These are phyloP conservation scores for Oriolus oriolus DNA, from an alignment of 2,113 vertebrate genomes.

Conservation along the genomic window DNA sequence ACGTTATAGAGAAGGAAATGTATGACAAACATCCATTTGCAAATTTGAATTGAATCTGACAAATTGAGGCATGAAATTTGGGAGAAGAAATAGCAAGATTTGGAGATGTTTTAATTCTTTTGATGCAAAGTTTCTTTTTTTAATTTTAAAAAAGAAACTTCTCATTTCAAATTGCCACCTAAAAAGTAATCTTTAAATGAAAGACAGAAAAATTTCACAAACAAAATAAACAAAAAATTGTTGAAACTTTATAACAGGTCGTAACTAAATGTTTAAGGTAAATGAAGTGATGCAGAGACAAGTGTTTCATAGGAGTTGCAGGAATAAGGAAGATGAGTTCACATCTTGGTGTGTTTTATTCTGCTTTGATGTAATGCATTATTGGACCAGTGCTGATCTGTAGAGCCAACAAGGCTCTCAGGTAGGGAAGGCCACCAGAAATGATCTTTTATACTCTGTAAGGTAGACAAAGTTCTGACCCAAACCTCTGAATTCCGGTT, in stretches of 20 bases:
- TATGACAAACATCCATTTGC: not conserved
- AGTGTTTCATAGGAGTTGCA: not conserved
- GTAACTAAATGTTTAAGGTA: not conserved
- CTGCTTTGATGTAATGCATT: not conserved
- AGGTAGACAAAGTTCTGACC: not conserved
- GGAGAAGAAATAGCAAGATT: not conserved
- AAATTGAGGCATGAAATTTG: not conserved
- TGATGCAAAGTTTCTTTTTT: not conserved
- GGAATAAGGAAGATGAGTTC: not conserved
- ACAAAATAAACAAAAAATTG: not conserved
- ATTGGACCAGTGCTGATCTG: not conserved
- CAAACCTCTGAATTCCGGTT: not conserved
- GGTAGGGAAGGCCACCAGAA: not conserved
- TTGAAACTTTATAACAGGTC: not conserved
- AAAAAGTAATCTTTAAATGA: not conserved
- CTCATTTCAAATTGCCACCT: not conserved
- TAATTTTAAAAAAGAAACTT: not conserved
- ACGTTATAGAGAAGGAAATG: not conserved
- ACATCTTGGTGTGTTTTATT: not conserved
- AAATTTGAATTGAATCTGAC: not conserved
- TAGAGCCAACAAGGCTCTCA: not conserved
- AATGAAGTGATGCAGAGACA: not conserved
- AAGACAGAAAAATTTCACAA: not conserved
- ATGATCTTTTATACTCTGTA: not conserved
- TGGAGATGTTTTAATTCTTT: not conserved